These are phyloP conservation scores for Metopolophium dirhodum DNA, from an alignment of 1,140 invertebrate species.

Conservation along the genomic window DNA sequence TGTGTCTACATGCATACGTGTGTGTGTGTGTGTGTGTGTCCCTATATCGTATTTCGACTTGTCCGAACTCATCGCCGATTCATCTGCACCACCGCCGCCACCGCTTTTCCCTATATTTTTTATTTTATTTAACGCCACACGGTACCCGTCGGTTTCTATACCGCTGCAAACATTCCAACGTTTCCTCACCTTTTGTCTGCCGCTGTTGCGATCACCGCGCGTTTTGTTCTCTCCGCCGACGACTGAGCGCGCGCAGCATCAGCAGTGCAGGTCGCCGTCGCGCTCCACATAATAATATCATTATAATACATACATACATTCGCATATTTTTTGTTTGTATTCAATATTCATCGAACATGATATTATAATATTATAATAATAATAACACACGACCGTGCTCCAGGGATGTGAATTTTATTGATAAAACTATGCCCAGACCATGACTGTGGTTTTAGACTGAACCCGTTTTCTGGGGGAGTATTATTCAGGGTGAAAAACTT, in stretches of 20 bases:
- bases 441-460: too few relatives aligned
- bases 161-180: constrained; percentile 37
- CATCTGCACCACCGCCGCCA: constrained; percentile 23
- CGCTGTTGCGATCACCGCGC: too few relatives aligned
- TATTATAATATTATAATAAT: neutral
- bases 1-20: too few relatives aligned
- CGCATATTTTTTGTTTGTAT: neutral
- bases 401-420: too few relatives aligned
- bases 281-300: neutral
- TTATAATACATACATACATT: neutral
- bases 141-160: constrained; percentile 22
- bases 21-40: neutral
- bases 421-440: too few relatives aligned
- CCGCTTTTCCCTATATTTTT: constrained; percentile 20
- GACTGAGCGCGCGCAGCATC: neutral
- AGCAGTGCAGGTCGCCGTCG: neutral
- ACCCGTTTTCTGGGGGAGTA: too few relatives aligned
- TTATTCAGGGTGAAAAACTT: too few relatives aligned
- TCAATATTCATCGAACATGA: neutral
- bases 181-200: constrained; percentile 45
- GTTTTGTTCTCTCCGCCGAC: neutral
- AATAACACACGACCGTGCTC: too few relatives aligned
- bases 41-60: constrained; percentile 52
- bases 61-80: constrained; percentile 56
- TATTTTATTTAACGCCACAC: constrained; percentile 26